These are phyloP conservation scores for Bovichtus variegatus DNA, from an alignment of 2,797 vertebrate genomes.

Conservation along the genomic window DNA sequence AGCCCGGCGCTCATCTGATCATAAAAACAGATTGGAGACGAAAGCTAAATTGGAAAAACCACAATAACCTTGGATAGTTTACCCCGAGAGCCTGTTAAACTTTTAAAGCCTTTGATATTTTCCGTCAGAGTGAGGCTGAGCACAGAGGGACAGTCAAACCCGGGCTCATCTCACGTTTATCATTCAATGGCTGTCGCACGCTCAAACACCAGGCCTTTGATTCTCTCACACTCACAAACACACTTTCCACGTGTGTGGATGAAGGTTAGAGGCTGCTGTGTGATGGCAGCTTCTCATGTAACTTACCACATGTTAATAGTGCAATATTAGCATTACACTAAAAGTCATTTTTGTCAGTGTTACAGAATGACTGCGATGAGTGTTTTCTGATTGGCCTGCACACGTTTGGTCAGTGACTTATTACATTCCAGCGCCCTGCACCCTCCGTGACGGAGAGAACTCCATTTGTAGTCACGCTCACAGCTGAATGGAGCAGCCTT, in stretches of 20 bases:
- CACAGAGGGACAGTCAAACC: constrained; percentile 42
- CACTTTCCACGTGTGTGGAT: background rate
- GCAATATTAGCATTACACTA: background rate
- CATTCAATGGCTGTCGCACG: background rate
- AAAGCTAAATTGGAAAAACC: background rate
- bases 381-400: too few species aligned
- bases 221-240: background rate
- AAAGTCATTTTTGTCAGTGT: too few species aligned
- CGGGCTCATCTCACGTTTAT: constrained; percentile 41
- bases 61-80: constrained; percentile 42
- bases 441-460: too few species aligned
- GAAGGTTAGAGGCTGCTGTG: constrained; percentile 16
- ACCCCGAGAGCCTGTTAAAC: constrained; percentile 33
- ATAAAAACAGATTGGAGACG: constrained; percentile 27
- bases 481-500: too few species aligned
- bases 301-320: background rate
- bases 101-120: constrained; percentile 50
- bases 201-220: constrained; percentile 12
- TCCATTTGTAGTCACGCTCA: too few species aligned
- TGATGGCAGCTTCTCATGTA: background rate
- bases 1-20: background rate
- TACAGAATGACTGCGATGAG: too few species aligned
- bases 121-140: constrained; percentile 7
- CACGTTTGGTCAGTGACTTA: background rate
- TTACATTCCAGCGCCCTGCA: too few species aligned